These are phyloP conservation scores for Labeo calbasu DNA, from an alignment of 2,797 vertebrate species.

Conservation along the genomic window DNA sequence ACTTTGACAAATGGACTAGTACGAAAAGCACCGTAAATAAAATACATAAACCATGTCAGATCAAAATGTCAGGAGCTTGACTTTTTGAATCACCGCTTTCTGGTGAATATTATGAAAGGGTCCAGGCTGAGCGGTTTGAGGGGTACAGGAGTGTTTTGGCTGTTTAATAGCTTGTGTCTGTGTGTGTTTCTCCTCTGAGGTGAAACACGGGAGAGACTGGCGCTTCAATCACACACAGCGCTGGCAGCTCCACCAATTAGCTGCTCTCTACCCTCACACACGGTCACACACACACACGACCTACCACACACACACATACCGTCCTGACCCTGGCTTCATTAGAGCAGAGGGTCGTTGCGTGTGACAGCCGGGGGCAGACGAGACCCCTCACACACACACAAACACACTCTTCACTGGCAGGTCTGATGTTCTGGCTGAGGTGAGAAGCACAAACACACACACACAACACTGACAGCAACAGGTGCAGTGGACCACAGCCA, in stretches of 20 bases:
- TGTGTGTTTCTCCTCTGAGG: slow-evolving; percentile 67
- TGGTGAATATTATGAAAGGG: slow-evolving; percentile 7
- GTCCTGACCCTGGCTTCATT: slow-evolving; percentile 61
- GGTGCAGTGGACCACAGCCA: slow-evolving; percentile 72
- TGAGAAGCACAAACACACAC: slow-evolving; percentile 53
- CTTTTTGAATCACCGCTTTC: background rate
- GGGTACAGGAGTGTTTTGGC: background rate
- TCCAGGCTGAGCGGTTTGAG: slow-evolving; percentile 1
- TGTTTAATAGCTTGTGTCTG: background rate
- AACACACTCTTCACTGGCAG: slow-evolving; percentile 44
- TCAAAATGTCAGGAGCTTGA: background rate
- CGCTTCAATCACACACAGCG: slow-evolving; percentile 78
- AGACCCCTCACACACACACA: slow-evolving; percentile 37
- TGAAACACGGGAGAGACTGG: slow-evolving; percentile 71
- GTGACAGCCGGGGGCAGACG: slow-evolving; percentile 51
- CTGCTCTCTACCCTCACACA: slow-evolving; percentile 68
- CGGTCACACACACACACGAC: slow-evolving; percentile 65
- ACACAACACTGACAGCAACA: slow-evolving; percentile 74
- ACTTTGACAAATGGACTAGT: background rate
- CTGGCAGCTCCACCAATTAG: slow-evolving; percentile 78
- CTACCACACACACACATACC: slow-evolving; percentile 19
- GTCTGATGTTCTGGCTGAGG: slow-evolving; percentile 58
- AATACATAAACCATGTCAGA: background rate
- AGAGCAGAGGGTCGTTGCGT: slow-evolving; percentile 58
- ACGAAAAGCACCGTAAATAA: background rate